phyloP scores from a whole-genome alignment of 92 coral and sea anemone species.

The Epizoanthus fatuus region DNA sequence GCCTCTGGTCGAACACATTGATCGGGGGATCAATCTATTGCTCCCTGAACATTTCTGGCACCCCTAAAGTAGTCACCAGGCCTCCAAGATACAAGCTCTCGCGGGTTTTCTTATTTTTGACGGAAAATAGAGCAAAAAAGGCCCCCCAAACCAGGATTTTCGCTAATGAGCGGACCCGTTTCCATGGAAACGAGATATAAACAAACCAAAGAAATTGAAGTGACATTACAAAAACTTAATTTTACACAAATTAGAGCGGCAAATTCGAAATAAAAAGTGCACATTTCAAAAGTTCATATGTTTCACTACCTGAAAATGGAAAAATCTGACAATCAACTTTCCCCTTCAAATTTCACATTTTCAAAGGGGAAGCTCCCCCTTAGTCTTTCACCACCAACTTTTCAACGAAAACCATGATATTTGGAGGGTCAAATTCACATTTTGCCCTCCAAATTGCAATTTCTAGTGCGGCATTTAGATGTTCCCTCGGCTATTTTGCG shows the following conservation, averaged over 20 bases:
- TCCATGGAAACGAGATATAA: conserved; percentile 22
- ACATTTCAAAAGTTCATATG: conserved; percentile 9
- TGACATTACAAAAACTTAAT: conserved; percentile 22
- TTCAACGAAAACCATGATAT: too few relatives aligned
- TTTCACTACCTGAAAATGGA: conserved; percentile 8
- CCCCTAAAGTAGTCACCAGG: conserved; percentile 25
- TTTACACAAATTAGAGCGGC: conserved; percentile 25
- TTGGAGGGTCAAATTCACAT: too few relatives aligned
- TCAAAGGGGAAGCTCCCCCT: too few relatives aligned
- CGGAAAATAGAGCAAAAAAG: conserved; percentile 15
- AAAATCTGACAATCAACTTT: background rate
- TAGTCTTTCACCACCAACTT: too few relatives aligned
- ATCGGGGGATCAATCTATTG: conserved; percentile 19
- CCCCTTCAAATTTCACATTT: too few relatives aligned
- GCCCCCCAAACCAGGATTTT: conserved; percentile 13
- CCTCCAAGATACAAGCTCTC: conserved; percentile 10
- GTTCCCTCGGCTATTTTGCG: too few relatives aligned
- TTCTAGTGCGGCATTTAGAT: too few relatives aligned
- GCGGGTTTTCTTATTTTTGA: conserved; percentile 20
- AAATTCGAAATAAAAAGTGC: conserved; percentile 6
- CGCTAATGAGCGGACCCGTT: background rate
- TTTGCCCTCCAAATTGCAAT: too few relatives aligned
- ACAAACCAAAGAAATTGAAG: conserved; percentile 20
- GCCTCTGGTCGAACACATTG: background rate
- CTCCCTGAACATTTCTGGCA: conserved; percentile 8